Base-by-base conservation (phyloP, 1,140 invertebrate genomes). In the Temnothorax nylanderi region DNA sequence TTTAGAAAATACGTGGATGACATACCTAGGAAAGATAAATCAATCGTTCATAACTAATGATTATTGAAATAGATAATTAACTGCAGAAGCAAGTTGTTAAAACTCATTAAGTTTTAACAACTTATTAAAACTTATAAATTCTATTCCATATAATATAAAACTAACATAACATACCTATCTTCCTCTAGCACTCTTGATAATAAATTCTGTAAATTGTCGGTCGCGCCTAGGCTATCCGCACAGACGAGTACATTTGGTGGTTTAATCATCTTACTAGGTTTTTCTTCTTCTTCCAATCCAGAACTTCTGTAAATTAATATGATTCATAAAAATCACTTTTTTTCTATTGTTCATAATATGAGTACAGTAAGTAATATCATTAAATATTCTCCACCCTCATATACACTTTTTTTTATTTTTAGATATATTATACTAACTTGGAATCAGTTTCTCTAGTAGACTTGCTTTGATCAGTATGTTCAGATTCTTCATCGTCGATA, bases 231-330 rank as follows among this genome's bases (percentile, higher is more conserved):
- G 92, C 97, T 98, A 91, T 98, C 98, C 21, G 97, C 97, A 94
- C 98, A 98, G 49, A 98, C 97, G 37, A 98, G 95, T 85, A 99
- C 96, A 95, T 98, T 98, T 5, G 97, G 97, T 26, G 98, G 98
- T 95, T 98, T 97, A 8, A 60, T 62, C 5, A 88, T 44, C 1
- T 54, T 60, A 32, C 1, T 37, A 0, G 13, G 26, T 10, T 64
- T 87, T 21, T 8, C 13, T 0, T 44, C 51, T 34, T 56, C 11
- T 47, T 85, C 47, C 1, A 32, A 32, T 64, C 65, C 67, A 2
- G 51, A 67, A 54, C 10, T 49, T 65, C 87, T 88, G 32, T 13
- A 84, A 85, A 11, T 80, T 72, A 62, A 44, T 47, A 49, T 44
- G 2, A 85, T 51, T 56, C 2, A 78, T 32, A 67, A 37, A 56